These are phyloP conservation scores for Rutpela maculata DNA, from an alignment of 2,888 invertebrate species.

Conservation along the genomic window DNA sequence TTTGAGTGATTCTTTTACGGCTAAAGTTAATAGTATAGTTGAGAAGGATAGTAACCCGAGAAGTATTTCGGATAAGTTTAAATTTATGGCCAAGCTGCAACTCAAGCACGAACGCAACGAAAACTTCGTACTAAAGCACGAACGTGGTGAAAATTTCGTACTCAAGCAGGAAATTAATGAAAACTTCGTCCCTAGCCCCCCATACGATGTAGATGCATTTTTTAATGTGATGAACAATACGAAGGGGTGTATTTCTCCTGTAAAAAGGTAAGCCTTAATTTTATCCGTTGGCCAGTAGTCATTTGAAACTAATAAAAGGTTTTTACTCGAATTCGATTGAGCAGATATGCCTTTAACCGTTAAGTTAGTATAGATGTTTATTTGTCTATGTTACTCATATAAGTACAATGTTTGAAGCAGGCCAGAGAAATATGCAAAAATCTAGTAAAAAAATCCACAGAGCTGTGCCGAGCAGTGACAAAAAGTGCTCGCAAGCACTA, in stretches of 20 bases:
- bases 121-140: slow-evolving; percentile 56
- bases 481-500: too few species aligned
- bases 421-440: too few species aligned
- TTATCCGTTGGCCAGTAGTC: too few species aligned
- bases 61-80: slow-evolving; percentile 64
- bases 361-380: too few species aligned
- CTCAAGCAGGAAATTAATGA: not conserved
- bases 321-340: too few species aligned
- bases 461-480: too few species aligned
- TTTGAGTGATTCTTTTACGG: slow-evolving; percentile 62
- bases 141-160: slow-evolving; percentile 44
- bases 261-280: not conserved
- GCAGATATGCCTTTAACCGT: too few species aligned
- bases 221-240: not conserved
- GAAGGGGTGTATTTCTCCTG: not conserved
- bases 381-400: too few species aligned
- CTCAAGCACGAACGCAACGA: slow-evolving; percentile 61
- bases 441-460: too few species aligned
- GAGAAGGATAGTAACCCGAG: slow-evolving; percentile 48
- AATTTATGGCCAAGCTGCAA: slow-evolving; percentile 67
- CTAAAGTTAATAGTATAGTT: slow-evolving; percentile 56
- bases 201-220: not conserved
- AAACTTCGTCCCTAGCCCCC: not conserved
- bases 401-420: too few species aligned
- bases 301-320: too few species aligned